phyloP scores from a whole-genome alignment of 2,797 vertebrate genomes.

The Sparus aurata region DNA sequence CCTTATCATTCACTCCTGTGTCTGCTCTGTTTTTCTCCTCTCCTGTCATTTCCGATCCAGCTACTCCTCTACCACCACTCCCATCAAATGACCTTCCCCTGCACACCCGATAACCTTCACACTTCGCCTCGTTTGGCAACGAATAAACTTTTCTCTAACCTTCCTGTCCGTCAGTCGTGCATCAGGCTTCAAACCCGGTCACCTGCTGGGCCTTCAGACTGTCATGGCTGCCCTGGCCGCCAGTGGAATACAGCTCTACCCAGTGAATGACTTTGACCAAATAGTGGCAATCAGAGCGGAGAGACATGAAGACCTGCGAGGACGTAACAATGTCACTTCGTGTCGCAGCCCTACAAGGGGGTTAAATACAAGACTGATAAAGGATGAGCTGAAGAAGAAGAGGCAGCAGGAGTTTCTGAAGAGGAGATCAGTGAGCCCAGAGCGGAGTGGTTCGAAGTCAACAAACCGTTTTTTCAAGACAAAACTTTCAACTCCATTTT shows the following conservation, averaged over 20 bases:
- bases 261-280: slow-evolving; percentile 74
- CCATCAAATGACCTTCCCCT: not conserved
- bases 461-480: slow-evolving; percentile 30
- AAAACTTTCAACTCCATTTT: slow-evolving; percentile 30
- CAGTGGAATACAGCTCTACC: slow-evolving; percentile 40
- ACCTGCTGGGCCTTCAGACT: not conserved
- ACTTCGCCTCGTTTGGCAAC: not conserved
- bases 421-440: slow-evolving; percentile 80
- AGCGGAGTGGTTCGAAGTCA: slow-evolving; percentile 31
- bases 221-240: slow-evolving; percentile 71
- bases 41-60: not conserved
- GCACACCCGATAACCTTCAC: not conserved
- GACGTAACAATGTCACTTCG: slow-evolving; percentile 84
- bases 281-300: slow-evolving; percentile 78
- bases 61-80: not conserved
- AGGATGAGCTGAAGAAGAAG: slow-evolving; percentile 81
- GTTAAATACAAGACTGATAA: slow-evolving; percentile 71
- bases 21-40: not conserved
- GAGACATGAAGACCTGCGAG: slow-evolving; percentile 79
- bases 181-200: not conserved
- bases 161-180: not conserved
- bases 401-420: slow-evolving; percentile 84
- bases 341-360: slow-evolving; percentile 84
- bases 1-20: not conserved
- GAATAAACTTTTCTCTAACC: not conserved